phyloP scores from a whole-genome alignment of 2,113 vertebrate genomes.

The Hyaena hyaena region DNA sequence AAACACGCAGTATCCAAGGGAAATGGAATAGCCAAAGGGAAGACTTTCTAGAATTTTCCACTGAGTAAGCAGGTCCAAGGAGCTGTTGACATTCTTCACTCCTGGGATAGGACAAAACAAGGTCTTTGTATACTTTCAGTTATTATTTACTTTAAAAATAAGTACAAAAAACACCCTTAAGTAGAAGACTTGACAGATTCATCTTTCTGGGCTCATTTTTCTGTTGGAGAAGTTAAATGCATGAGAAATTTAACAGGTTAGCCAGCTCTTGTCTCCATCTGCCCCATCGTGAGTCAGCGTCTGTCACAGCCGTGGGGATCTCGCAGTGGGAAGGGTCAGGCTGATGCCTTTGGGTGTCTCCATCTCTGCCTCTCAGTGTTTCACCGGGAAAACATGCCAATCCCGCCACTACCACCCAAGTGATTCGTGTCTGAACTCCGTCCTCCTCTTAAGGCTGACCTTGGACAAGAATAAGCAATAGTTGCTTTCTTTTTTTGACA shows the following conservation, averaged over 20 bases:
- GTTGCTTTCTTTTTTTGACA: not conserved
- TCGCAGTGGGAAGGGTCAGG: rapidly evolving
- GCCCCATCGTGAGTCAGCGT: rapidly evolving
- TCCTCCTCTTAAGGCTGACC: not conserved
- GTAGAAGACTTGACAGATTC: not conserved
- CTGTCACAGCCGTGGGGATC: not conserved
- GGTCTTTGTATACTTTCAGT: not conserved
- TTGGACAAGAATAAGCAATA: not conserved
- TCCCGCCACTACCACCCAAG: too few species aligned
- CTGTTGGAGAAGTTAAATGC: not conserved
- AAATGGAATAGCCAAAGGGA: not conserved
- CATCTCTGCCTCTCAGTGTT: not conserved
- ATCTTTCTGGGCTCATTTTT: not conserved
- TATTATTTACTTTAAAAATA: not conserved
- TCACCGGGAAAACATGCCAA: not conserved
- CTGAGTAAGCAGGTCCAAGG: not conserved
- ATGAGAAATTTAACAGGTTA: not conserved
- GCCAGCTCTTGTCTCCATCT: not conserved
- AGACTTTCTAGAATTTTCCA: not conserved
- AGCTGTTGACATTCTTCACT: not conserved
- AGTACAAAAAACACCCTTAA: not conserved
- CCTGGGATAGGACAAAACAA: not conserved
- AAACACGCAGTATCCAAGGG: not conserved
- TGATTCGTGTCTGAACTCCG: not conserved
- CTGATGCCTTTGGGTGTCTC: not conserved